Evolutionary conservation across 2,888 invertebrate genomes (phyloP), one percentile per base, ranked within the genome.

Genomic region (Aproaerema taeniolella): DNA sequence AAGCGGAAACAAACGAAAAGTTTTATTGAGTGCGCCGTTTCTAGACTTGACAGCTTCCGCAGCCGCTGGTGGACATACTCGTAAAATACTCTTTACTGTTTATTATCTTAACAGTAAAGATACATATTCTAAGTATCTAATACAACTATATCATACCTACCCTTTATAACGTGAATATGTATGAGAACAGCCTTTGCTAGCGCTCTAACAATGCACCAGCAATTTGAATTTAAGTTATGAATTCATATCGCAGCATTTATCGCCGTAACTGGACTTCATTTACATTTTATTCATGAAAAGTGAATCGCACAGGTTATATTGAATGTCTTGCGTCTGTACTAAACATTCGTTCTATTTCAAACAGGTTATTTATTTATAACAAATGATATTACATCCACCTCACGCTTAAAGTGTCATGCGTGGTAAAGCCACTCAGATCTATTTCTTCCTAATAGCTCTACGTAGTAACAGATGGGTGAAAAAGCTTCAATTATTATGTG

Each of bases 141-240:
- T n/a, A n/a, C n/a, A n/a, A n/a, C n/a, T n/a, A n/a, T n/a, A n/a
- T n/a, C n/a, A n/a, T 52, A 53, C 47, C 38, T 53, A 52, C 10
- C 42, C 50, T 38, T 49, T 41, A 44, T 46, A 40, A 16, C 38
- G 46, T 60, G 52, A 53, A 58, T 63, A 61, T 61, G 49, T 42
- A 61, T 51, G 47, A 55, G 47, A 45, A 14, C 45, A 44, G 37
- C 39, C 45, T 39, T 37, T 14, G 40, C 39, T 20, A 26, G 30
- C 26, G 24, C 28, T 30, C 33, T 42, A 29, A 50, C 44, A 49
- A 45, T 50, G 42, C 39, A 38, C n/a, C 35, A 17, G 34, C 33
- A 35, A 45, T 49, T 52, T 39, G 32, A 49, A 53, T 49, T 34
- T 31, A 39, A 47, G 26, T 44, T 43, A 39, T 31, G 31, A 42